Conservation (phyloP, 2,888 invertebrate genomes). For the Agrotis puta region DNA sequence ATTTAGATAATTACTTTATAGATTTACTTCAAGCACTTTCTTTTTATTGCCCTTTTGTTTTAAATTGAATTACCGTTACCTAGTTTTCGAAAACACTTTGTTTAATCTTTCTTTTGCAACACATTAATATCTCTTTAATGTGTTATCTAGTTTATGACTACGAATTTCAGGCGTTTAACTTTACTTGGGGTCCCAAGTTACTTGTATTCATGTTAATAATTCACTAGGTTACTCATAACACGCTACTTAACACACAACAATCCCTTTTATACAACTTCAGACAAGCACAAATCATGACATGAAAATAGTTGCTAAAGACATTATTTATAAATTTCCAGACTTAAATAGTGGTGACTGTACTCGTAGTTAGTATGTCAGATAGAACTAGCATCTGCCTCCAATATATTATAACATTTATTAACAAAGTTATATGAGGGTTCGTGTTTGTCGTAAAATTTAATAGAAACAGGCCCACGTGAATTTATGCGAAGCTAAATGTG, state of each 20-base stretch:
- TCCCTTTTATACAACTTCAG: conserved; percentile 47
- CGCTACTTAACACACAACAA: conserved; percentile 32
- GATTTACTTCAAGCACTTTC: conserved; percentile 54
- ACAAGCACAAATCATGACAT: conserved; percentile 56
- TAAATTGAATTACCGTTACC: conserved; percentile 2
- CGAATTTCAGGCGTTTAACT: not conserved
- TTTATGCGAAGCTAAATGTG: conserved; percentile 78
- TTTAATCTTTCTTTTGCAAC: not conserved
- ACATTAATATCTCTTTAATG: not conserved
- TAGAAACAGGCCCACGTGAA: conserved; percentile 83
- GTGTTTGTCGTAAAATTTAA: conserved; percentile 89
- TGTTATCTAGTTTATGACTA: not conserved
- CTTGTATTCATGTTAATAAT: conserved; percentile 13
- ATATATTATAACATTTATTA: conserved; percentile 88
- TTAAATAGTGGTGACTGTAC: conserved; percentile 62
- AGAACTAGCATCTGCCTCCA: conserved; percentile 76
- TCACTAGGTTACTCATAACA: conserved; percentile 20
- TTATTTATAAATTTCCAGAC: conserved; percentile 62
- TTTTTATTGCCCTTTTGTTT: conserved; percentile 16
- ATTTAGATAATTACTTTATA: conserved; percentile 72
- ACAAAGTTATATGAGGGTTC: conserved; percentile 88
- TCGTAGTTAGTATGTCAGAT: conserved; percentile 67
- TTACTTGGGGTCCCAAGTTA: not conserved
- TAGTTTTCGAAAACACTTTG: not conserved
- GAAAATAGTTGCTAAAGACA: conserved; percentile 61